Evolutionary conservation across 1,140 invertebrate species (phyloP).

Genomic region (Holotrichia oblita): DNA sequence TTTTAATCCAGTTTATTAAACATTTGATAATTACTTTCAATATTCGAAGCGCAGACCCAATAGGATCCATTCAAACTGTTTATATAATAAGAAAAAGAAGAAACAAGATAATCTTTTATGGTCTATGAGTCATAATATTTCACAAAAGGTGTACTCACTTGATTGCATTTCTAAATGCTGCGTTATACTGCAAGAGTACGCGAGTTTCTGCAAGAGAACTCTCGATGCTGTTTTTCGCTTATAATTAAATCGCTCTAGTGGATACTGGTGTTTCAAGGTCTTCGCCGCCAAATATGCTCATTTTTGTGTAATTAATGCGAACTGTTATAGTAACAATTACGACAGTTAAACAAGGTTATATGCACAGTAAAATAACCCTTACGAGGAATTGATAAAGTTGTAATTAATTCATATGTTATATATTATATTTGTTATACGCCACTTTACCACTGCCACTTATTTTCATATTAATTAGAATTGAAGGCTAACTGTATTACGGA

Average conservation of each 20-base stretch:
- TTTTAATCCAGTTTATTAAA: not conserved
- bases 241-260: not conserved
- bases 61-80: slow-evolving; percentile 12
- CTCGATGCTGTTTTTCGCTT: not conserved
- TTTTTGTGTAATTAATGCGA: slow-evolving; percentile 13
- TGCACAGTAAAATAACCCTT: not conserved
- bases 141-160: not conserved
- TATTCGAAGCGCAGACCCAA: not conserved
- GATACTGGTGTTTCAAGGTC: slow-evolving; percentile 1
- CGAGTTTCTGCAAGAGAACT: slow-evolving; percentile 15
- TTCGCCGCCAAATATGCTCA: slow-evolving; percentile 15
- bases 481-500: slow-evolving; percentile 15
- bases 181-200: not conserved
- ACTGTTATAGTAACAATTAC: slow-evolving; percentile 23
- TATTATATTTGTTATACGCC: not conserved
- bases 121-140: slow-evolving; percentile 22
- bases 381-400: slow-evolving; percentile 10
- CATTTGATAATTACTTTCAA: not conserved
- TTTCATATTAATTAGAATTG: slow-evolving; percentile 12
- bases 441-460: not conserved
- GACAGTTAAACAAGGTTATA: slow-evolving; percentile 22
- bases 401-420: not conserved
- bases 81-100: not conserved
- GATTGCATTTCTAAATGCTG: slow-evolving; percentile 4
- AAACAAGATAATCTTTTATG: slow-evolving; percentile 16